Conservation (phyloP, 1,140 invertebrate genomes). For the Teleogryllus occipitalis region DNA sequence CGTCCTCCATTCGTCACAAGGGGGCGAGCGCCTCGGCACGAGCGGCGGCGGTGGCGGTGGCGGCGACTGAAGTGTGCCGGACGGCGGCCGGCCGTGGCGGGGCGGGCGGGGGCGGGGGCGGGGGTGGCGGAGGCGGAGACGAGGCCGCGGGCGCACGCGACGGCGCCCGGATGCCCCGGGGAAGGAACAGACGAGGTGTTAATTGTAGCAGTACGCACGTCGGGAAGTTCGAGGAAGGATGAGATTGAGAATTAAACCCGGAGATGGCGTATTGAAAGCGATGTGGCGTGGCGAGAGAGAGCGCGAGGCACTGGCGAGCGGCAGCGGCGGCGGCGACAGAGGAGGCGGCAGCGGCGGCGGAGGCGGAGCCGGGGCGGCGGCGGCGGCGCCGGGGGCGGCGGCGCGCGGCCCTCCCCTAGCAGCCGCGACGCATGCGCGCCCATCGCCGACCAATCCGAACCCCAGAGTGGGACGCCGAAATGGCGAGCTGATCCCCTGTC, state of each 20-base stretch:
- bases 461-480: slow-evolving; percentile 18
- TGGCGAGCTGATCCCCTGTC: slow-evolving; percentile 16
- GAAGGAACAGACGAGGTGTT: slow-evolving; percentile 8
- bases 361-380: background rate
- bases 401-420: slow-evolving; percentile 11
- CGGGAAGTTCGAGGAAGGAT: slow-evolving; percentile 15
- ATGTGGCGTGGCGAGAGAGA: background rate
- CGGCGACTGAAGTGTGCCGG: no score
- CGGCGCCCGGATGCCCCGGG: no score
- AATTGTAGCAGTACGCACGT: slow-evolving; percentile 8
- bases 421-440: slow-evolving; percentile 13
- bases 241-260: slow-evolving; percentile 17
- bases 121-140: no score
- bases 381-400: background rate
- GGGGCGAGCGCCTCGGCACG: no score
- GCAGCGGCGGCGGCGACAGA: slow-evolving; percentile 4
- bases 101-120: no score
- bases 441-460: slow-evolving; percentile 16
- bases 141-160: no score
- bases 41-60: no score
- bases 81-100: no score
- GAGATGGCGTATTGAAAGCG: slow-evolving; percentile 19
- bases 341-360: no score
- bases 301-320: background rate
- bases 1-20: no score